phyloP scores from a whole-genome alignment of 2,113 vertebrate species.

The Pica pica region DNA sequence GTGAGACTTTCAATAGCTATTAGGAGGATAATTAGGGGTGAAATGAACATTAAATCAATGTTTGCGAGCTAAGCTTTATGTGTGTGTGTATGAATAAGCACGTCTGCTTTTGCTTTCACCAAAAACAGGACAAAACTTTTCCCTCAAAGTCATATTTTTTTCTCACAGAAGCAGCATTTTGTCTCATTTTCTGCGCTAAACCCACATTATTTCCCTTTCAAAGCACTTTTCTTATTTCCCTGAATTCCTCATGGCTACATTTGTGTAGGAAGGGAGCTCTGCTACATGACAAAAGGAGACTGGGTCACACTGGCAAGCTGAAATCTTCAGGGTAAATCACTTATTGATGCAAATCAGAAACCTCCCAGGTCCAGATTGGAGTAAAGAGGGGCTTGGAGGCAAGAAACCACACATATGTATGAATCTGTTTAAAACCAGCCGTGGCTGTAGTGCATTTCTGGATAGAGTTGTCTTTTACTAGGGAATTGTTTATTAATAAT shows the following conservation, averaged over 20 bases:
- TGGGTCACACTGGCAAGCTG: background rate
- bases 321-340: background rate
- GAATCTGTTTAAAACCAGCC: background rate
- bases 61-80: constrained; percentile 16
- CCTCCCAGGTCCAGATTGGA: background rate
- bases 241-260: background rate
- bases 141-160: background rate
- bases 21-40: constrained; percentile 67
- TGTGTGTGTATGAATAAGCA: background rate
- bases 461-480: background rate
- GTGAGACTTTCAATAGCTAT: constrained; percentile 60
- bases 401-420: background rate
- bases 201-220: constrained; percentile 17
- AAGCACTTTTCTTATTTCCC: background rate
- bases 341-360: constrained; percentile 6
- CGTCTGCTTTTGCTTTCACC: background rate
- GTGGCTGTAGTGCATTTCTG: background rate
- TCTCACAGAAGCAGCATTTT: background rate
- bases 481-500: background rate
- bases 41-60: constrained; percentile 69
- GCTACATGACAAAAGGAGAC: background rate
- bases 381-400: background rate
- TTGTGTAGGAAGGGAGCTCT: background rate
- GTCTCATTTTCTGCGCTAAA: constrained; percentile 39
- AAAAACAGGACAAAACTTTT: constrained; percentile 8